Evolutionary conservation across 2,888 invertebrate species (phyloP), one percentile per base, ranked within the genome.

Genomic region (Scaptomyza flava): DNA sequence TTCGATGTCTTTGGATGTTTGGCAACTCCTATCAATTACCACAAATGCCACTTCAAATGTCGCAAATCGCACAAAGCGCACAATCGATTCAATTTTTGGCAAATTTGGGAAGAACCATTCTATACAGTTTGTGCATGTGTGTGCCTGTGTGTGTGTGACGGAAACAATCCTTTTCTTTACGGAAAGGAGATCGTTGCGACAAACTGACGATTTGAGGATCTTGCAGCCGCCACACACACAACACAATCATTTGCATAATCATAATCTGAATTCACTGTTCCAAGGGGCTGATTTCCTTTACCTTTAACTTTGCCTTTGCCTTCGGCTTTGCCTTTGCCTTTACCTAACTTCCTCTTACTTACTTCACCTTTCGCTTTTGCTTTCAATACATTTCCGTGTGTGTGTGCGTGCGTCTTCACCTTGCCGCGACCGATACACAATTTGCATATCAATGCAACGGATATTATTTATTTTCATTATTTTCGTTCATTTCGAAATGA

Each of bases 381-480:
- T 81, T 81, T 81, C 79, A 81, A 85, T 86, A 79, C 68, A 74
- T 71, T 82, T 85, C 85, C 78, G 79, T 77, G 33, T 42, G 42
- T 20, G 33, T 59, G 63, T 68, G 50, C 60, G 63, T 60, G 75
- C 67, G 61, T 71, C 73, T 74, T 74, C 73, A 71, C 71, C 75
- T 75, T 75, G 58, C 58, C 59, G 17, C 72, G 59, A 58, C 68
- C 75, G 75, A 74, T 71, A 60, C 47, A 88, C 23, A 43, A 47
- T 88, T 88, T 88, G 79, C 88, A 88, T 88, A 88, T 88, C 84
- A 89, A 88, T 88, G 87, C 82, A 76, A 77, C 84, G 78, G 89
- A 80, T 87, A 89, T 87, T 87, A 83, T 83, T 83, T 83, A 83
- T 82, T 81, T 81, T 67, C 83, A 81, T 84, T 84, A 81, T 81